Evolutionary conservation across 2,113 vertebrate genomes (phyloP).

Genomic region (Rynchops niger): DNA sequence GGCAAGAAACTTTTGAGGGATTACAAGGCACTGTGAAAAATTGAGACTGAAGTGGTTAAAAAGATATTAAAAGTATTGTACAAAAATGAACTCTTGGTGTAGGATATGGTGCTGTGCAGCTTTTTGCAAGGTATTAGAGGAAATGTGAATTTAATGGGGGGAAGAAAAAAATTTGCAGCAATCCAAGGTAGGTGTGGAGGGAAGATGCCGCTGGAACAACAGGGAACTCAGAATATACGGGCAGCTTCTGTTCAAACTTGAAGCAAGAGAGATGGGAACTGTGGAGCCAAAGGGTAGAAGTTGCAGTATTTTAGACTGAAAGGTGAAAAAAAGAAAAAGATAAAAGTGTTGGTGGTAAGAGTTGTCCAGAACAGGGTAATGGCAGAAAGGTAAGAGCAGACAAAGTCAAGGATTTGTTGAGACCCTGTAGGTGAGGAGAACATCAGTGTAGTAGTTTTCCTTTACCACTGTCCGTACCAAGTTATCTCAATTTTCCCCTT

Average conservation of each 20-base stretch:
- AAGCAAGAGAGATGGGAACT: not conserved
- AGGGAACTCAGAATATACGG: not conserved
- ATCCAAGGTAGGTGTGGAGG: not conserved
- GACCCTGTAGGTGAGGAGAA: not conserved
- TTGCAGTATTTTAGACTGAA: not conserved
- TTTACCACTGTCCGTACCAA: not conserved
- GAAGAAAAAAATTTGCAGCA: not conserved
- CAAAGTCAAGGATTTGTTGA: not conserved
- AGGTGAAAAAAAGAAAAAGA: not conserved
- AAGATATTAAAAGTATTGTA: not conserved
- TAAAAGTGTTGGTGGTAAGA: not conserved
- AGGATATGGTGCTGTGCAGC: not conserved
- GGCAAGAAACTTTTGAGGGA: not conserved
- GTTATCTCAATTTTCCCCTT: not conserved
- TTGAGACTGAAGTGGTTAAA: not conserved
- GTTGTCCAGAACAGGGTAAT: not conserved
- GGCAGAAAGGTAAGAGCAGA: not conserved
- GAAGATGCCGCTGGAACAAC: not conserved
- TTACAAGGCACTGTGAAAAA: not conserved
- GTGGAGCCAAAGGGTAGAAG: not conserved
- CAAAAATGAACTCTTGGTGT: not conserved
- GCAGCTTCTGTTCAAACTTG: not conserved
- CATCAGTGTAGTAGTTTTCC: not conserved
- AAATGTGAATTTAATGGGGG: not conserved
- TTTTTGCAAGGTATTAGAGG: not conserved